Percentiles rank a stretch among this genome's conserved stretches.
Evolutionary conservation across 2,888 invertebrate genomes (phyloP).

Genomic region (Mellilla xanthometata): DNA sequence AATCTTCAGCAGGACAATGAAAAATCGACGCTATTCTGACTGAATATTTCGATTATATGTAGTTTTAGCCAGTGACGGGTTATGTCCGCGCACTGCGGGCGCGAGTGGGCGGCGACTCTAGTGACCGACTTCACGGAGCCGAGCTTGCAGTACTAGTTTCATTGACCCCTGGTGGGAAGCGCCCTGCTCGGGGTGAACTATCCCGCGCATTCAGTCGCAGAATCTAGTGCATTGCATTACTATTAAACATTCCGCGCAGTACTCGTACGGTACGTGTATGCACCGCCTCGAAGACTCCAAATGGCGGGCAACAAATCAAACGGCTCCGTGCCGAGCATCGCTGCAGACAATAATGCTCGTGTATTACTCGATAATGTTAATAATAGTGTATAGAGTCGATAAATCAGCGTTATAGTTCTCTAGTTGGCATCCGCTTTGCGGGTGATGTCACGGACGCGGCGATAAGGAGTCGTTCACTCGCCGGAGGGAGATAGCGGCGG

Average conservation of each 20-base stretch:
- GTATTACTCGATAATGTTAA: conserved; percentile 29
- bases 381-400: conserved; percentile 35
- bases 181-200: conserved; percentile 4
- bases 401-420: conserved; percentile 44
- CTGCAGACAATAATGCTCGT: conserved; percentile 11
- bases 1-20: conserved; percentile 24
- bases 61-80: conserved; percentile 18
- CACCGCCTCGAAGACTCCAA: conserved; percentile 2
- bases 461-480: conserved; percentile 76
- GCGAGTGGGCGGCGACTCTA: conserved; percentile 29
- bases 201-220: too few relatives aligned
- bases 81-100: conserved; percentile 6
- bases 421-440: conserved; percentile 54
- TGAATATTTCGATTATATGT: conserved; percentile 36
- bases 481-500: conserved; percentile 49
- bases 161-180: conserved; percentile 44
- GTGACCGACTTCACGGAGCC: conserved; percentile 34
- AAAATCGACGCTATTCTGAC: conserved; percentile 32
- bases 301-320: conserved; percentile 8
- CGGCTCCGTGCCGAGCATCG: background rate
- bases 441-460: conserved; percentile 60
- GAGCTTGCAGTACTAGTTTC: conserved; percentile 40
- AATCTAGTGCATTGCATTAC: too few relatives aligned
- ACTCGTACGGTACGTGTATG: background rate
- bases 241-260: too few relatives aligned